phyloP scores from a whole-genome alignment of 2,797 vertebrate genomes.

The Astyanax mexicanus region DNA sequence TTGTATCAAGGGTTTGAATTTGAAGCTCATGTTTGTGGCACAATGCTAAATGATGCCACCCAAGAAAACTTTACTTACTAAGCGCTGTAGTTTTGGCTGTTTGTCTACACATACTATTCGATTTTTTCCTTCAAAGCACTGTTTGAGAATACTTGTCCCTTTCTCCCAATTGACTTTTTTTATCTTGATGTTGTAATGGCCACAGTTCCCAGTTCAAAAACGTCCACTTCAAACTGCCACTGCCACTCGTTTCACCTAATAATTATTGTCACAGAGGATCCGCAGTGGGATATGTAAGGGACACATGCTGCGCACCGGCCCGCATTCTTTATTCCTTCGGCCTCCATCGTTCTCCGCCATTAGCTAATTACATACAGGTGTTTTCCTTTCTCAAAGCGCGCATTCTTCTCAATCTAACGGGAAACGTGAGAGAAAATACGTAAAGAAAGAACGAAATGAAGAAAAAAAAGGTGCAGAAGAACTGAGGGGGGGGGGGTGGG shows the following conservation, averaged over 20 bases:
- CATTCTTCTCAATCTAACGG: slow-evolving; percentile 77
- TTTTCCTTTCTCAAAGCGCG: slow-evolving; percentile 70
- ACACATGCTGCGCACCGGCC: slow-evolving; percentile 2
- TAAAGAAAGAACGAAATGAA: slow-evolving; percentile 68
- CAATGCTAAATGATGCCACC: no score
- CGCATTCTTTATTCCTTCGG: neutral
- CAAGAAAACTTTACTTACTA: neutral
- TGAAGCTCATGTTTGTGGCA: no score
- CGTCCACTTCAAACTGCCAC: no score
- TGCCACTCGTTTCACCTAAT: neutral
- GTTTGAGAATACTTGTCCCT: neutral
- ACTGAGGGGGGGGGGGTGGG: neutral
- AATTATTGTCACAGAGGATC: neutral
- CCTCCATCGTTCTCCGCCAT: slow-evolving; percentile 61
- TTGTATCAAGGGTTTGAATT: no score
- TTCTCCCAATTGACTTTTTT: no score
- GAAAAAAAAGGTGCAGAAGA: slow-evolving; percentile 45
- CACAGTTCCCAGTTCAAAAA: no score
- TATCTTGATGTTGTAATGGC: neutral
- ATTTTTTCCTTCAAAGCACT: neutral
- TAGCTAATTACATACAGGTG: slow-evolving; percentile 83
- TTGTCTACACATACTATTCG: neutral
- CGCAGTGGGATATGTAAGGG: neutral
- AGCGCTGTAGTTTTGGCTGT: neutral
- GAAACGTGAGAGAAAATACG: slow-evolving; percentile 82